Evolutionary conservation across 2,888 invertebrate genomes (phyloP).

Genomic region (Thymelicus lineola): DNA sequence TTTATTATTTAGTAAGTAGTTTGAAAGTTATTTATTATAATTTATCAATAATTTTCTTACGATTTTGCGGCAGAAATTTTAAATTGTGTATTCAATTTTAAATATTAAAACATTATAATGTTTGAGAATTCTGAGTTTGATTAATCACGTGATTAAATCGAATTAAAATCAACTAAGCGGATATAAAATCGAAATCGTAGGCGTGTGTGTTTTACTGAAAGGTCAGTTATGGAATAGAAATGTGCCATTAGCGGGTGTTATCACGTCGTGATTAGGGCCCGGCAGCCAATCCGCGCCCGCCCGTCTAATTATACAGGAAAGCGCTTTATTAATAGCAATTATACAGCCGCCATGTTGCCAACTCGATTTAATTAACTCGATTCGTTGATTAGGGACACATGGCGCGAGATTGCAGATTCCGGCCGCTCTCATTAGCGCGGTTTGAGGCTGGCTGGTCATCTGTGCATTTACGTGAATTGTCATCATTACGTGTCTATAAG

Average conservation of each 20-base stretch:
- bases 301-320: slow-evolving; percentile 82
- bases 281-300: slow-evolving; percentile 77
- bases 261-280: slow-evolving; percentile 80
- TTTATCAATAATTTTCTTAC: too few species aligned
- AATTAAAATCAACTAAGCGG: neutral
- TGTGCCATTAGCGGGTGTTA: slow-evolving; percentile 78
- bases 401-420: slow-evolving; percentile 76
- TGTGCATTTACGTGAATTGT: slow-evolving; percentile 12
- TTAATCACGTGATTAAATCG: too few species aligned
- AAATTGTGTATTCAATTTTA: too few species aligned
- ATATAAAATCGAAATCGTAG: slow-evolving; percentile 6
- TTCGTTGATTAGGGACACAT: slow-evolving; percentile 84
- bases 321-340: slow-evolving; percentile 85
- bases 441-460: slow-evolving; percentile 48
- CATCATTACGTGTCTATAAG: slow-evolving; percentile 1
- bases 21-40: too few species aligned
- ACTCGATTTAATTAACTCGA: slow-evolving; percentile 83
- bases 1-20: too few species aligned
- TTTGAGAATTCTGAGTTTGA: too few species aligned
- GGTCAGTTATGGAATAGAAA: slow-evolving; percentile 60
- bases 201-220: slow-evolving; percentile 30
- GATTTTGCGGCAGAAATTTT: too few species aligned
- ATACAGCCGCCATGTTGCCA: slow-evolving; percentile 82
- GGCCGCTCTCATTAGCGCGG: slow-evolving; percentile 71
- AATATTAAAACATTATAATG: too few species aligned